phyloP scores from a whole-genome alignment of 1,140 invertebrate genomes.

The Hypothenemus hampei region DNA sequence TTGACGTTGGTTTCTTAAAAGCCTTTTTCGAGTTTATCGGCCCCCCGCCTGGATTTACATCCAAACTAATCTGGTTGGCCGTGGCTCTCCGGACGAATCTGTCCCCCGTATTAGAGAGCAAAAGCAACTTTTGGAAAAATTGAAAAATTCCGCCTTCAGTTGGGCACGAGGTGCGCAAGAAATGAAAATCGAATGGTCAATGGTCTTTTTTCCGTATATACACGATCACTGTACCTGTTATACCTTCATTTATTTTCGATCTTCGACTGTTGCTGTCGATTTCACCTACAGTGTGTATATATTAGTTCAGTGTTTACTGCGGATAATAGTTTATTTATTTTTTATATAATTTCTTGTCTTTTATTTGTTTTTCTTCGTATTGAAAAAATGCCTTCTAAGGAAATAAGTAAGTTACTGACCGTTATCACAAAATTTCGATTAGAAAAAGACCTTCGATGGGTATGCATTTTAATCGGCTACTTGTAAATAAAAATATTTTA shows the following conservation, averaged over 20 bases:
- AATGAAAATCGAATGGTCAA: slow-evolving; percentile 1
- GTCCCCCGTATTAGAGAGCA: too few relatives aligned
- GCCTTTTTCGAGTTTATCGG: too few relatives aligned
- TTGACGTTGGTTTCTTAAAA: too few relatives aligned
- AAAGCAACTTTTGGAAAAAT: too few relatives aligned
- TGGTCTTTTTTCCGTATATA: slow-evolving; percentile 1
- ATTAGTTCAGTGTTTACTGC: not conserved
- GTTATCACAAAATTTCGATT: not conserved
- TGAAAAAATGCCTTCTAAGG: slow-evolving; percentile 8
- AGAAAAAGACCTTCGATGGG: not conserved
- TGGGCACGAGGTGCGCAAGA: slow-evolving; percentile 3
- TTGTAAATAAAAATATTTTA: not conserved
- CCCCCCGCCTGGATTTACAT: too few relatives aligned
- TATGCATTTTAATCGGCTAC: not conserved
- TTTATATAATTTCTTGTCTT: too few relatives aligned
- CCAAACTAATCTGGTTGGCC: too few relatives aligned
- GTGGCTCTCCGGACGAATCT: too few relatives aligned
- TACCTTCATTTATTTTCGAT: slow-evolving; percentile 10
- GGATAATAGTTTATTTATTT: not conserved
- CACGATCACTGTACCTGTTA: too few relatives aligned
- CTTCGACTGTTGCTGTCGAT: slow-evolving; percentile 5
- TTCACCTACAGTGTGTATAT: not conserved
- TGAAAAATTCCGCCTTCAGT: too few relatives aligned
- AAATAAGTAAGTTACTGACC: slow-evolving; percentile 9
- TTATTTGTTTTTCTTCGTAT: not conserved